A percentile compares a stretch with the other conserved stretches of the same genome.
These are phyloP conservation scores for Esox niger DNA, from an alignment of 2,113 vertebrate genomes.

Conservation along the genomic window DNA sequence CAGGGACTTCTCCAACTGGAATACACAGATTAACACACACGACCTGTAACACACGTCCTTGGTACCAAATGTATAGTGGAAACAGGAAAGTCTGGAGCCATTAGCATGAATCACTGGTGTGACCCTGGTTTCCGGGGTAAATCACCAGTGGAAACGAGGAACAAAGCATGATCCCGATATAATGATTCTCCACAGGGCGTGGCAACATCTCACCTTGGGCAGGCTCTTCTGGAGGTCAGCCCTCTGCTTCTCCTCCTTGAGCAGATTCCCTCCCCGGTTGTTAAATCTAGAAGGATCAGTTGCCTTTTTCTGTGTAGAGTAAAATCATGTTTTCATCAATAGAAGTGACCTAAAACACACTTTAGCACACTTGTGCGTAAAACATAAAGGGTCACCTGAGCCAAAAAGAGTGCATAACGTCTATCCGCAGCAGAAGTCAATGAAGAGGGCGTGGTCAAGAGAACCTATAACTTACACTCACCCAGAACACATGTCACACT, in stretches of 20 bases:
- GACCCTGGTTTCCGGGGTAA: too few relatives aligned
- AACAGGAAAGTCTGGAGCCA: too few relatives aligned
- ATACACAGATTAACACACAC: not conserved
- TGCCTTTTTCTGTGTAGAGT: conserved; percentile 72
- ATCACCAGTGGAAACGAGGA: too few relatives aligned
- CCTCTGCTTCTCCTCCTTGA: conserved; percentile 92
- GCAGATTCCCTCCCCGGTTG: conserved; percentile 91
- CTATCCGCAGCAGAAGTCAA: too few relatives aligned
- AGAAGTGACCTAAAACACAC: not conserved
- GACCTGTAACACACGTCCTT: too few relatives aligned
- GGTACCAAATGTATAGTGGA: too few relatives aligned
- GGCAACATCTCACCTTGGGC: conserved; percentile 84
- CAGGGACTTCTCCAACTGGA: conserved; percentile 87
- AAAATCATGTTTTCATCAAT: not conserved
- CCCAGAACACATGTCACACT: too few relatives aligned
- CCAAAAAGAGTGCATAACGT: too few relatives aligned
- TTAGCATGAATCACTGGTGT: too few relatives aligned
- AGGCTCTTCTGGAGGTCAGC: conserved; percentile 54
- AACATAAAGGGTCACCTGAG: too few relatives aligned
- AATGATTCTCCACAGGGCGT: too few relatives aligned
- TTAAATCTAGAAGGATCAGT: conserved; percentile 84
- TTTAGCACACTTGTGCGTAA: not conserved
- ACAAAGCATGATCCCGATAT: not conserved
- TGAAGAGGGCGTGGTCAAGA: too few relatives aligned
- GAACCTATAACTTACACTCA: not conserved